Evolutionary conservation across 2,113 vertebrate species (phyloP).

Genomic region (Phaethornis superciliosus): DNA sequence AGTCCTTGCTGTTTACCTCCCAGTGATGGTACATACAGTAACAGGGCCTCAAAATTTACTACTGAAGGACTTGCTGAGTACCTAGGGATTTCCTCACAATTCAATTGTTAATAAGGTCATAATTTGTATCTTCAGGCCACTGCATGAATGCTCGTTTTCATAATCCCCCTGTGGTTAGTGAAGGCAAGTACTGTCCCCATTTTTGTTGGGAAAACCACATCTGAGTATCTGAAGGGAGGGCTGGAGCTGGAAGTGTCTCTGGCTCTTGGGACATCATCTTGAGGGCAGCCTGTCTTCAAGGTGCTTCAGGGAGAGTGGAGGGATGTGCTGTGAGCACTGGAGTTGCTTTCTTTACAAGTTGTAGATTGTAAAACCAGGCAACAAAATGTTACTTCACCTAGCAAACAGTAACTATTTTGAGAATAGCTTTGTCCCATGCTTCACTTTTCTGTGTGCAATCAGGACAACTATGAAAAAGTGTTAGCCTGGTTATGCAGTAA

Average conservation of each 20-base stretch:
- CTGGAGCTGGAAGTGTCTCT: neutral
- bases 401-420: neutral
- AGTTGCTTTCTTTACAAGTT: neutral
- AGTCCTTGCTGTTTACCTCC: neutral
- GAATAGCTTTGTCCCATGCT: neutral
- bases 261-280: neutral
- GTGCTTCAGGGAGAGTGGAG: accelerated
- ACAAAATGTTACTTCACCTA: neutral
- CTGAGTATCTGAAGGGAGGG: neutral
- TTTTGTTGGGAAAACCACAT: neutral
- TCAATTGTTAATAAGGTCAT: conserved; percentile 52
- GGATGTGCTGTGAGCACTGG: neutral
- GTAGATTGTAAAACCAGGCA: neutral
- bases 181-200: neutral
- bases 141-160: neutral
- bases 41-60: conserved; percentile 30
- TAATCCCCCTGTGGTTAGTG: neutral
- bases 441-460: neutral
- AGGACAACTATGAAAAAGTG: neutral
- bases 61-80: neutral
- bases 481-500: neutral
- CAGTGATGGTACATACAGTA: neutral
- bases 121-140: conserved; percentile 8
- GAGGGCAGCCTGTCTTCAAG: neutral
- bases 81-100: conserved; percentile 52